Evolutionary conservation across 2,113 vertebrate genomes (phyloP).

Genomic region (Pterocles orientalis): DNA sequence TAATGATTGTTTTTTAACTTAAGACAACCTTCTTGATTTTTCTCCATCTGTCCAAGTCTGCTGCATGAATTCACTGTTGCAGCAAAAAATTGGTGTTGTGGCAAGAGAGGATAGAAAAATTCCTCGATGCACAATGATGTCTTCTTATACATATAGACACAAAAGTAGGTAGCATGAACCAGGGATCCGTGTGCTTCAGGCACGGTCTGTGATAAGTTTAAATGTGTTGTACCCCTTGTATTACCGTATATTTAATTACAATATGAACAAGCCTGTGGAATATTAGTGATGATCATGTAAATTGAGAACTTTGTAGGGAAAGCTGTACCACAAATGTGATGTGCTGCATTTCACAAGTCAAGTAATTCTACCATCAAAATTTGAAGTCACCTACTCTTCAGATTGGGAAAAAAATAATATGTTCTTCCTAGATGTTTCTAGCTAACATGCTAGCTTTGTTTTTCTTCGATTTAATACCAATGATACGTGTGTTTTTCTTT

Average conservation of each 20-base stretch:
- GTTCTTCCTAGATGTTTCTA: background rate
- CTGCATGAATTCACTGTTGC: background rate
- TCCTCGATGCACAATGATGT: background rate
- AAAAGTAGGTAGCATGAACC: background rate
- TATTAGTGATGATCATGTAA: background rate
- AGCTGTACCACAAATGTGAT: background rate
- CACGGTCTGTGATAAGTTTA: background rate
- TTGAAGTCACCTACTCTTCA: background rate
- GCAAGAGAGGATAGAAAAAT: background rate
- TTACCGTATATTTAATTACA: background rate
- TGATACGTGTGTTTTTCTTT: background rate
- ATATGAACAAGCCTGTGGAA: background rate
- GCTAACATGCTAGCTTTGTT: background rate
- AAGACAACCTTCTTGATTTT: background rate
- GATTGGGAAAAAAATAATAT: background rate
- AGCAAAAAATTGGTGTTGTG: accelerated
- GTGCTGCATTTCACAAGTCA: background rate
- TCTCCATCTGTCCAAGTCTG: background rate
- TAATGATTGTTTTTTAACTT: background rate
- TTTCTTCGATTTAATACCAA: background rate
- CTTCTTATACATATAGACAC: background rate
- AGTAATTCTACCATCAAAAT: background rate
- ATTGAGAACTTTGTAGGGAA: background rate
- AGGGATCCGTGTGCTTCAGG: background rate
- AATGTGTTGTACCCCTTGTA: background rate